Evolutionary conservation across 2,797 vertebrate species (phyloP), one percentile per base, ranked within the genome.

Genomic region (Petrocephalus sullivani): DNA sequence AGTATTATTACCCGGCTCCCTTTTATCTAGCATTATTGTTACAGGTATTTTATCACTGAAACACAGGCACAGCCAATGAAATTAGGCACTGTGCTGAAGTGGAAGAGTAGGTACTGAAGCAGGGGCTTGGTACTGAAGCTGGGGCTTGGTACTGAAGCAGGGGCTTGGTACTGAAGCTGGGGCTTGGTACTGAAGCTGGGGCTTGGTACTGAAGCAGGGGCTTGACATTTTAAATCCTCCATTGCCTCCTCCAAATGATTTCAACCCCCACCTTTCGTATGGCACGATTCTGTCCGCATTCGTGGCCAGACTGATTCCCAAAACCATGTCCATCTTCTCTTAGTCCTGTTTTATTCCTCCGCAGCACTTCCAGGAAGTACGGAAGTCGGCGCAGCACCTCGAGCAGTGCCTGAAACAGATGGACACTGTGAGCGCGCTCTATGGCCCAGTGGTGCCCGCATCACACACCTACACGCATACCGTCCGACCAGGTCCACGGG

Each of bases 311-410:
- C 14, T 46, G 71, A 19, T 41, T 78, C 71, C 14, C 37, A 78
- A 33, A 78, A n/a, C 41, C 9, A 0, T 23, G 49, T 53, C 49
- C 81, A 83, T 46, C 81, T 53, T 23, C 81, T 83, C 49, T 21
- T 51, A 53, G n/a, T 21, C 3, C 19, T 87, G 4, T 64, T 28
- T 49, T 61, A 41, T 87, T 64, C 58, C 58, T 28, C 41, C 2
- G 12, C 58, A 87, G 85, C 58, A 87, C 85, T n/a, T 87, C 37
- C 58, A 87, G 58, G 85, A 87, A 21, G 58, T 14, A 19, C 58
- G 58, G 41, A 64, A 87, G 12, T 9, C 37, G 1, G 4, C 5
- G 41, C 85, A 87, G 37, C 14, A 87, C 54, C 19, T 87, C 0
- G 85, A 64, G 58, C 85, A 64, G 12, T 64, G 19, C 37, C n/a